Evolutionary conservation across 2,797 vertebrate species (phyloP), one percentile per base, ranked within the genome.

Genomic region (Spinus pinus): DNA sequence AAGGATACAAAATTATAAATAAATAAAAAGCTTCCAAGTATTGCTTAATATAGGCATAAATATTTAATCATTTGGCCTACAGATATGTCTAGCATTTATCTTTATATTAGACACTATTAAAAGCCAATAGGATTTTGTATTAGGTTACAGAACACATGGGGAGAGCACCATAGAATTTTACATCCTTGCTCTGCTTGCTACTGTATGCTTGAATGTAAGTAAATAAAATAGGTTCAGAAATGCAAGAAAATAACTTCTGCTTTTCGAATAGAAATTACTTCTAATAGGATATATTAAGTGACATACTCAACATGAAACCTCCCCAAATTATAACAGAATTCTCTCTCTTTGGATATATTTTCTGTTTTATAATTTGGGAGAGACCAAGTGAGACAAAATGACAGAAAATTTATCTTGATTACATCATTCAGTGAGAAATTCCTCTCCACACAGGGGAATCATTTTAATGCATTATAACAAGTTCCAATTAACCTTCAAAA

Each of bases 1-100:
- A 92, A 89, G 86, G 69, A 82, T 7, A 78, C 74, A 92, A 85
- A 94, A 89, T 35, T 6, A 92, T 94, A 94, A 95, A 94, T 92
- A 95, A 95, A 84, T 93, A 90, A 96, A 90, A 93, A 93, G 69
- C 81, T 97, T 94, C 33, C 5, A 51, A 72, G 65, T 67, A 74
- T 87, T 87, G 87, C 79, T 95, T 93, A 85, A 85, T 86, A 92
- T 12, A 91, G 51, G 19, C 47, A 95, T 89, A 81, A 88, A 95
- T 90, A 49, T 95, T 94, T 97, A 82, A 95, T 74, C 39, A 47
- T 20, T 44, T 56, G 86, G 81, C 44, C 75, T 65, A 67, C 86
- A 91, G 81, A 65, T 83, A 83, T 39, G 69, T 50, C 86, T 83
- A 47, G 41, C 27, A 81, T 83, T 95, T 93, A 41, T 90, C 67